Evolutionary conservation across 2,797 vertebrate genomes (phyloP).

Genomic region (Emydoidea blandingii): DNA sequence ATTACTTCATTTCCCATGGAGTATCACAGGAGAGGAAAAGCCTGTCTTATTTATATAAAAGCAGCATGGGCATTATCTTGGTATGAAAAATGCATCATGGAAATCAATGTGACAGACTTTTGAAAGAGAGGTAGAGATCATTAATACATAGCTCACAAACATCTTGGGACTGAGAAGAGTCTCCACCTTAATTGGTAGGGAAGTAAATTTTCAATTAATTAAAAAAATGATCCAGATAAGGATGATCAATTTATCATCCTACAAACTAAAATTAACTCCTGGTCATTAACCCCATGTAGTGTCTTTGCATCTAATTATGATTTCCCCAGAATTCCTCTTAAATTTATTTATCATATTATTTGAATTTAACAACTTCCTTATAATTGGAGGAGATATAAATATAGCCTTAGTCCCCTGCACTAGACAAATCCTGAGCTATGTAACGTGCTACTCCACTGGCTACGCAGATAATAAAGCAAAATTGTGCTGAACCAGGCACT

Average conservation of each 20-base stretch:
- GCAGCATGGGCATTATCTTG: neutral
- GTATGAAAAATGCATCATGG: conserved; percentile 2
- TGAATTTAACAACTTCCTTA: conserved; percentile 51
- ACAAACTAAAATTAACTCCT: conserved; percentile 70
- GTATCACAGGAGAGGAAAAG: neutral
- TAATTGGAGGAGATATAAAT: conserved; percentile 63
- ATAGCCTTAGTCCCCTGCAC: neutral
- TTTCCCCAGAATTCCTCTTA: conserved; percentile 57
- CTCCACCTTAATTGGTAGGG: conserved; percentile 50
- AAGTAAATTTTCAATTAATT: conserved; percentile 75
- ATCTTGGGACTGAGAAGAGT: conserved; percentile 18
- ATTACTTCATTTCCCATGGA: neutral
- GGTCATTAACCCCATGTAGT: conserved; percentile 70
- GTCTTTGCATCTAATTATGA: conserved; percentile 66
- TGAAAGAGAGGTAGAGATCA: conserved; percentile 25
- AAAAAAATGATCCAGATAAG: conserved; percentile 49
- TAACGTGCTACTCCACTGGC: neutral
- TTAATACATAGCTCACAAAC: conserved; percentile 36
- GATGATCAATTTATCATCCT: conserved; percentile 66
- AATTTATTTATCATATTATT: conserved; percentile 60
- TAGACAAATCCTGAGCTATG: neutral
- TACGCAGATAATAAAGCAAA: neutral
- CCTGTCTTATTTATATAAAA: neutral
- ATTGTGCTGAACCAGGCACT: neutral
- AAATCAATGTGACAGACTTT: conserved; percentile 27